Percentiles rank a stretch among this genome's conserved stretches.
Conservation (phyloP, 2,797 vertebrate species). For the Carcharodon carcharias region DNA sequence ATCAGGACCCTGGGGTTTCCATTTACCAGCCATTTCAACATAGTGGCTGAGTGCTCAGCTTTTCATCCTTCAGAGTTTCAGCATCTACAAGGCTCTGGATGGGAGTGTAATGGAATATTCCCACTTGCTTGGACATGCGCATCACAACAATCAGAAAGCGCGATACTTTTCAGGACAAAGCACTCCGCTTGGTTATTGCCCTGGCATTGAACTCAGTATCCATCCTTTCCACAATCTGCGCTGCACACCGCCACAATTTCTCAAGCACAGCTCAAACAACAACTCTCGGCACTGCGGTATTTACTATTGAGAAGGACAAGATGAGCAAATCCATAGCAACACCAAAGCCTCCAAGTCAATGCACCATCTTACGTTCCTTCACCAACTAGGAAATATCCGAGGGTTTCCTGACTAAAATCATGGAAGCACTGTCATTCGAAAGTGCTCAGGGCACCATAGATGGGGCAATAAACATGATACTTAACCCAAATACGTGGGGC, state of each 20-base stretch:
- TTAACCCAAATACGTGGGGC: too few relatives aligned
- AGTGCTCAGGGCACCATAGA: too few relatives aligned
- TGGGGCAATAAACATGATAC: too few relatives aligned
- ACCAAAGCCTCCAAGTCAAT: not conserved
- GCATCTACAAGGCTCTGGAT: too few relatives aligned
- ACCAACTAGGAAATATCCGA: not conserved
- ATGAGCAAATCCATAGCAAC: not conserved
- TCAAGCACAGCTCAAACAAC: not conserved
- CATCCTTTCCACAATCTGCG: not conserved
- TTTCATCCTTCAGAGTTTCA: not conserved
- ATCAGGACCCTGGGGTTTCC: not conserved
- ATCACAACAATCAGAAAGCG: not conserved
- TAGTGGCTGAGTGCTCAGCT: not conserved
- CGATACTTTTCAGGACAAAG: not conserved
- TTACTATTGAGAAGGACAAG: not conserved
- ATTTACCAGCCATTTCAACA: too few relatives aligned
- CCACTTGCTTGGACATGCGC: not conserved
- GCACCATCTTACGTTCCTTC: not conserved
- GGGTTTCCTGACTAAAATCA: not conserved
- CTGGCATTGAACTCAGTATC: not conserved
- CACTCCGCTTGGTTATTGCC: not conserved
- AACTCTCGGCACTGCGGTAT: too few relatives aligned
- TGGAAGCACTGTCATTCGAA: not conserved
- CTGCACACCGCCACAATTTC: not conserved
- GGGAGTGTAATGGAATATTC: not conserved